phyloP scores from a whole-genome alignment of 2,113 vertebrate genomes.

The Pristiophorus japonicus region DNA sequence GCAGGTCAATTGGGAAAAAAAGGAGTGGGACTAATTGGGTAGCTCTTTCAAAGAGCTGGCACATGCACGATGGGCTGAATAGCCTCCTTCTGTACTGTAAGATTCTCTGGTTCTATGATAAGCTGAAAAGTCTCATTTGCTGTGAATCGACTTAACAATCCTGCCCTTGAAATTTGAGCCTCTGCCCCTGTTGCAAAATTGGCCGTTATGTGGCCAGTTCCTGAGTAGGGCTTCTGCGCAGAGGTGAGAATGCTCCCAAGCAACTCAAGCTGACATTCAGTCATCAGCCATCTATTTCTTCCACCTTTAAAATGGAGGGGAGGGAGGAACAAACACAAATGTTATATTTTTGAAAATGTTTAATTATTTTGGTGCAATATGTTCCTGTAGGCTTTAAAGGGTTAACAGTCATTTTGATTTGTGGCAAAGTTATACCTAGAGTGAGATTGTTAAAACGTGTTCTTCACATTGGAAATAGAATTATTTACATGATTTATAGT shows the following conservation, averaged over 20 bases:
- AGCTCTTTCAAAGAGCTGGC: too few relatives aligned
- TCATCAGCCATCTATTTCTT: too few relatives aligned
- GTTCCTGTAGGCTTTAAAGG: not conserved
- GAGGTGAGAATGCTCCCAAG: not conserved
- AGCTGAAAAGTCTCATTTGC: not conserved
- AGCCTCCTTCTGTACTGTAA: too few relatives aligned
- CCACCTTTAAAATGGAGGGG: too few relatives aligned
- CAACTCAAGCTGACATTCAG: not conserved
- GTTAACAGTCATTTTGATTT: not conserved
- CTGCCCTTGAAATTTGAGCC: not conserved
- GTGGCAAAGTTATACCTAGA: not conserved
- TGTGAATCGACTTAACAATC: not conserved
- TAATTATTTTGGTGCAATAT: not conserved
- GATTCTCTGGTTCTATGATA: not conserved
- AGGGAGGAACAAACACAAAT: not conserved
- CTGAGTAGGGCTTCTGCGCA: too few relatives aligned
- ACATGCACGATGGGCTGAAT: too few relatives aligned
- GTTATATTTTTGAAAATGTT: too few relatives aligned
- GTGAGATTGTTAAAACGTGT: not conserved
- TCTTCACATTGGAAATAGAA: not conserved
- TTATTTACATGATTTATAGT: not conserved
- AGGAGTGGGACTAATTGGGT: too few relatives aligned
- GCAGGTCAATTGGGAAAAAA: not conserved
- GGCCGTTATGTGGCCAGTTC: not conserved
- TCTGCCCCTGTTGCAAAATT: not conserved